phyloP scores from a whole-genome alignment of 2,113 vertebrate genomes.

The Cyphomyrus plagiostoma region DNA sequence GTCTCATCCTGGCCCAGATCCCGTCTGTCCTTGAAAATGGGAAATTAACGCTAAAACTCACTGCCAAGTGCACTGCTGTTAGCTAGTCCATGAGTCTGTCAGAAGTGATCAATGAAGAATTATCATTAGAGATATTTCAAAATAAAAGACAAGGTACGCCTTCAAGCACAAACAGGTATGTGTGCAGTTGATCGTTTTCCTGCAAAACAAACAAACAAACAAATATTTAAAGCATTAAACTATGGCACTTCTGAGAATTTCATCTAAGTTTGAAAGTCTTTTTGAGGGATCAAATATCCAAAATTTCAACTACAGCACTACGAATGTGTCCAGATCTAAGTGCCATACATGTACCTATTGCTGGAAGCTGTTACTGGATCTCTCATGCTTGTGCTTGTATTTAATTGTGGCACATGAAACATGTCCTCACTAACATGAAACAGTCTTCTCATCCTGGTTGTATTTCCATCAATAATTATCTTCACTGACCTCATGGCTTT shows the following conservation, averaged over 20 bases:
- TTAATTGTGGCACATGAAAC: neutral
- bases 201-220: neutral
- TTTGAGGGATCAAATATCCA: neutral
- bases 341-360: neutral
- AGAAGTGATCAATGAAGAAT: neutral
- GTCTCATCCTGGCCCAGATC: neutral
- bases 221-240: neutral
- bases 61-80: neutral
- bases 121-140: neutral
- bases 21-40: neutral
- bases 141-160: neutral
- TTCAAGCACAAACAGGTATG: neutral
- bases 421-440: neutral
- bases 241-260: neutral
- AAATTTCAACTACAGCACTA: neutral
- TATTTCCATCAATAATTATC: neutral
- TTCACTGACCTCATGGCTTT: neutral
- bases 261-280: neutral
- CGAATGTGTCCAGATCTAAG: neutral
- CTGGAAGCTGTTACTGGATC: neutral
- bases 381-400: neutral
- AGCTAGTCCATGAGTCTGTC: neutral
- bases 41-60: neutral
- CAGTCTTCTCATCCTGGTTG: neutral
- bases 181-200: neutral